Base-by-base conservation (phyloP, 2,113 vertebrate genomes). In the Lophochroa leadbeateri region DNA sequence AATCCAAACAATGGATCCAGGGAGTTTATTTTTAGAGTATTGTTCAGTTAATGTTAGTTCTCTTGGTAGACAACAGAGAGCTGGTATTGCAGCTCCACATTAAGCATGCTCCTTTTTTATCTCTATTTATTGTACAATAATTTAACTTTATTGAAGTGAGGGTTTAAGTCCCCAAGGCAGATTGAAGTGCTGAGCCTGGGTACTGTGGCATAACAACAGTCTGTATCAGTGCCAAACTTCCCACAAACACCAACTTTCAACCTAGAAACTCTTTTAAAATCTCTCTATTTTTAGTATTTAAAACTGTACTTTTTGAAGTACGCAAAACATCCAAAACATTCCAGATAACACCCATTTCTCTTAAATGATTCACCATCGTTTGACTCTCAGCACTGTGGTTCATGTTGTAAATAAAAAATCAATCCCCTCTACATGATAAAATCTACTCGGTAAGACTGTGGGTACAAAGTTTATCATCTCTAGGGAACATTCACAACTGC, bases 91-190 rank as follows among this genome's bases (percentile, higher is more conserved):
- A 94, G 82, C 46, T 81, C 92, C 55, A 90, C 64, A 86, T 80
- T 93, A 94, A 74, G 55, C 82, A 81, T 25, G n/a, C 76, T 93
- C 71, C 43, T 86, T 77, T 93, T 90, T 93, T 75, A 85, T 84
- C 94, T 82, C 85, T 94, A 93, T 90, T 90, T 95, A 95, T 94
- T 90, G 85, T 96, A 90, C 64, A 94, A 88, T 94, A 94, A 93
- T 95, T 95, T 95, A 92, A 86, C 83, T 90, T 96, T 93, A 95
- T 94, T 95, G 90, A 97, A 96, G 79, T 71, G 93, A 91, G 92
- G 37, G 64, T 93, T 95, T 83, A 67, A 78, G 69, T 92, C 92
- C 88, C 93, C 88, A 81, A 94, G 90, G 82, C 72, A 92, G 92
- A 88, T 10, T 93, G 90, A 81, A 94, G 80, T 41, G 57, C 77